Evolutionary conservation across 2,797 vertebrate genomes (phyloP), one percentile per base, ranked within the genome.

Genomic region (Sebastes flavidus): DNA sequence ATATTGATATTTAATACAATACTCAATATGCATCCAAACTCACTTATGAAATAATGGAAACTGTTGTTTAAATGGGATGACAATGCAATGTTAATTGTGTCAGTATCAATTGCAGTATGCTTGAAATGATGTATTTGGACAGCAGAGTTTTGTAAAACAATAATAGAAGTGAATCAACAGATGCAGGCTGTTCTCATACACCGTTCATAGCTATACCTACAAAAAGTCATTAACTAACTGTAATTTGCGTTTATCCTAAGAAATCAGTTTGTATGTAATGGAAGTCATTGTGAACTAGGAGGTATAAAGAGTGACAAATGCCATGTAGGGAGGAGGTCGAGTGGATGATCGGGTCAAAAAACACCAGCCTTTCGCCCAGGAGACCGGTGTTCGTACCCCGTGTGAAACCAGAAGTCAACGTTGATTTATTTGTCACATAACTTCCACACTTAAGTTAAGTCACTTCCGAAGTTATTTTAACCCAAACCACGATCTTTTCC

Each of bases 201-300:
- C 18, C 4, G 46, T n/a, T 52, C 8, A n/a, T 52, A 52, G 18
- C 46, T 52, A 20, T 49, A 52, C 46, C 46, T n/a, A 2, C 18
- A n/a, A 1, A 2, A 52, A 52, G 46, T n/a, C 18, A 52, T 52
- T 9, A 20, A 52, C 46, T 52, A 20, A 49, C 46, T 52, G 46
- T 49, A 49, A 49, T 49, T 49, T 49, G 46, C 8, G 1, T 49
- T 18, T 49, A 49, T 49, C 46, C 46, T 20, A 49, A 18, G 18
- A 49, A 49, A 20, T 49, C 3, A 49, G 8, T 49, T 49, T 46
- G 42, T 46, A 46, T 46, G 42, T 46, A 46, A 46, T 46, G 42
- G 16, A 46, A 46, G 42, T 46, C 0, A 46, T 46, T 46, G 42
- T 46, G 42, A 46, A 46, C 42, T 0, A 46, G 0, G 1, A 46